Conservation (phyloP, 2,888 invertebrate genomes). For the Phasia obesa region DNA sequence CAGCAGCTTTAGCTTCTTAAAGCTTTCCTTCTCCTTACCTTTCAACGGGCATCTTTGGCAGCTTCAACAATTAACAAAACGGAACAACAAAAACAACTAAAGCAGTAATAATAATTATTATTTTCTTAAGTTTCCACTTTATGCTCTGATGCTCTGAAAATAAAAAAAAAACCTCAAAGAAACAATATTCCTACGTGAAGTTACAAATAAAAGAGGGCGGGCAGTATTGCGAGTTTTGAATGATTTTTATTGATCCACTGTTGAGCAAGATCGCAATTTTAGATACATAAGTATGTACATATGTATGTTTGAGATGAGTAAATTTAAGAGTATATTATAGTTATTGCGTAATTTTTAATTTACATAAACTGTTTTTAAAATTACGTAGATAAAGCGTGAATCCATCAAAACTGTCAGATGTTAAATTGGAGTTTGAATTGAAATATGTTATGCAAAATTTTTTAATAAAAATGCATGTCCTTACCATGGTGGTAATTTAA, state of each 20-base stretch:
- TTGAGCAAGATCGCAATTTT: not conserved
- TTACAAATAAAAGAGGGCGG: constrained; percentile 27
- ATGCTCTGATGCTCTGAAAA: constrained; percentile 72
- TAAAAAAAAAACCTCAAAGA: constrained; percentile 37
- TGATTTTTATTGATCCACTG: constrained; percentile 31
- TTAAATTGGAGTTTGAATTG: too few species aligned
- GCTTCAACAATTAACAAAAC: constrained; percentile 46
- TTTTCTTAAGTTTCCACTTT: constrained; percentile 70
- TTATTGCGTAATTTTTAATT: not conserved
- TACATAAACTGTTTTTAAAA: not conserved
- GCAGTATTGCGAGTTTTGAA: constrained; percentile 12
- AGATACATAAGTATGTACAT: too few species aligned
- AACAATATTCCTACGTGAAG: constrained; percentile 28
- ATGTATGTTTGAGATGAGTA: not conserved
- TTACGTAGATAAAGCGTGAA: too few species aligned
- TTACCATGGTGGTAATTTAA: too few species aligned
- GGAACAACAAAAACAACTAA: constrained; percentile 23
- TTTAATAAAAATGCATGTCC: too few species aligned
- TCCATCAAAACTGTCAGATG: not conserved
- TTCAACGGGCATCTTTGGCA: constrained; percentile 47
- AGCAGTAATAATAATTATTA: constrained; percentile 52
- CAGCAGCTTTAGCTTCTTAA: not conserved
- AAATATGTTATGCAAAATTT: too few species aligned
- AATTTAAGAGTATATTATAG: not conserved
- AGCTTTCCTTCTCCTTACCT: constrained; percentile 11